Evolutionary conservation across 2,113 vertebrate genomes (phyloP).

Genomic region (Periophthalmodon schlosseri): DNA sequence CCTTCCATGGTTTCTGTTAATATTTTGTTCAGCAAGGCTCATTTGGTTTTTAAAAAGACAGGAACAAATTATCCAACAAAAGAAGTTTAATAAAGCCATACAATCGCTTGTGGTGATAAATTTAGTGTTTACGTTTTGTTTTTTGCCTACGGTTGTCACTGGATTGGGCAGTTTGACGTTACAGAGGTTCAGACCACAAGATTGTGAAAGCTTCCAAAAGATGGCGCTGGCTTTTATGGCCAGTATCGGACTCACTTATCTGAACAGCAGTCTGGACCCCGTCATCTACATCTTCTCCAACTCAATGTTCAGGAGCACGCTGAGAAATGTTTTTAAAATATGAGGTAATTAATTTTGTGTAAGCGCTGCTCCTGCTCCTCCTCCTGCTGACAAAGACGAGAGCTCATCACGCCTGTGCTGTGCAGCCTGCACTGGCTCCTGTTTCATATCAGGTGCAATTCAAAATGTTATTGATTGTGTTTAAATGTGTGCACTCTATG

Average conservation of each 20-base stretch:
- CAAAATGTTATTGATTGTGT: too few species aligned
- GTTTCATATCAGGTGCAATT: too few species aligned
- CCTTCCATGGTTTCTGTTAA: constrained; percentile 53
- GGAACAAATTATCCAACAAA: constrained; percentile 4
- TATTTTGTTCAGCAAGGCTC: constrained; percentile 58
- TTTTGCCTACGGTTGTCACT: constrained; percentile 59
- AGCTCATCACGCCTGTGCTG: too few species aligned
- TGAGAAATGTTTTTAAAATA: constrained; percentile 41
- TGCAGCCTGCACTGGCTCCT: too few species aligned
- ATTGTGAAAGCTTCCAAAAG: constrained; percentile 2
- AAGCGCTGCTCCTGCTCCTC: too few species aligned
- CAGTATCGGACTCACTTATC: constrained; percentile 60
- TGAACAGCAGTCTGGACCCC: constrained; percentile 70
- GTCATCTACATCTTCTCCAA: constrained; percentile 67
- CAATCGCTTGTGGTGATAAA: constrained; percentile 44
- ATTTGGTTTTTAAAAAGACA: constrained; percentile 23
- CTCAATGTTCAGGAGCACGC: constrained; percentile 43
- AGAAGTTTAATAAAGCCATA: constrained; percentile 45
- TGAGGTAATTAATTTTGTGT: not conserved
- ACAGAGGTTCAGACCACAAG: rapidly evolving
- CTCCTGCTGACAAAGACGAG: too few species aligned
- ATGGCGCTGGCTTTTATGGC: constrained; percentile 46
- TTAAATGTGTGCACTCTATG: too few species aligned
- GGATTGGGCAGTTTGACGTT: constrained; percentile 35
- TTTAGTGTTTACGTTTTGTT: constrained; percentile 65